These are phyloP conservation scores for Anthoptus insignis DNA, from an alignment of 2,888 invertebrate species.

Conservation along the genomic window DNA sequence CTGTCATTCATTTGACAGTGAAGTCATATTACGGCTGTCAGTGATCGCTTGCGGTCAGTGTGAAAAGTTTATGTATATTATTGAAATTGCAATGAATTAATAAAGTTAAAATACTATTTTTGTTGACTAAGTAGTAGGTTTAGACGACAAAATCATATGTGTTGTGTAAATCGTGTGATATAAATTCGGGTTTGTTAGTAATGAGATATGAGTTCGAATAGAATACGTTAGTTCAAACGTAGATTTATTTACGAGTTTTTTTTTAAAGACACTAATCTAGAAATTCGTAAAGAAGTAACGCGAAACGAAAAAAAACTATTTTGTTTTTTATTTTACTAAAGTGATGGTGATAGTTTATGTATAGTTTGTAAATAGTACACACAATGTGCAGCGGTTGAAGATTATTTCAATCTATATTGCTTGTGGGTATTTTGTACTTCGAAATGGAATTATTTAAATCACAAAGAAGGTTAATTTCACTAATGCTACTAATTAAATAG, in stretches of 20 bases:
- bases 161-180: background rate
- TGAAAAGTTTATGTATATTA: conserved; percentile 15
- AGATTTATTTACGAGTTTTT: background rate
- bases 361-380: background rate
- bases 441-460: conserved; percentile 23
- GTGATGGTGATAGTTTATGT: background rate
- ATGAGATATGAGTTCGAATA: background rate
- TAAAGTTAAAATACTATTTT: conserved; percentile 4
- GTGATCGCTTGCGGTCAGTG: conserved; percentile 3
- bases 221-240: background rate
- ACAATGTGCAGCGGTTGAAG: background rate
- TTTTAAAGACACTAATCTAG: background rate
- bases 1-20: background rate
- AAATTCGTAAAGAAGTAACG: background rate
- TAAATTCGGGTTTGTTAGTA: no score
- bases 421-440: background rate
- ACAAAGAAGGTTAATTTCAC: no score
- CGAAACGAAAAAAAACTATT: background rate
- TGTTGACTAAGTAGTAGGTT: conserved; percentile 13
- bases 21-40: background rate
- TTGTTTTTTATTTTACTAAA: background rate
- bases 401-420: background rate
- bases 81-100: conserved; percentile 3
- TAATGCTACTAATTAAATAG: no score
- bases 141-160: conserved; percentile 5